phyloP scores from a whole-genome alignment of 2,797 vertebrate genomes.

The Vireo griseus region DNA sequence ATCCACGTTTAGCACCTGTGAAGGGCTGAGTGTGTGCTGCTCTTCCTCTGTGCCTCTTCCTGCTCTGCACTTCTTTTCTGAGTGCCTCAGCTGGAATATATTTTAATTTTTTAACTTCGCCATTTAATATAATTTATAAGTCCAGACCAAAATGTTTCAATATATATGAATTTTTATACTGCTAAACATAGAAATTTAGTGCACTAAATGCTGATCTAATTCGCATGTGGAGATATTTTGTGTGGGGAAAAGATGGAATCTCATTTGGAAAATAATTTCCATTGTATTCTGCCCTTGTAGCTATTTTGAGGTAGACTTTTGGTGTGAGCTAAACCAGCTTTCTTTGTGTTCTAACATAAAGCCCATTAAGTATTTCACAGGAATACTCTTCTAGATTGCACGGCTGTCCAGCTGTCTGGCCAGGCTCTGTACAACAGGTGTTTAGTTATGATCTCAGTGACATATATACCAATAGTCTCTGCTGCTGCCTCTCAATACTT shows the following conservation, averaged over 20 bases:
- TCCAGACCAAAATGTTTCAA: background rate
- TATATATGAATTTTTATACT: background rate
- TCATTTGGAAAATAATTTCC: background rate
- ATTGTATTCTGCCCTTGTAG: background rate
- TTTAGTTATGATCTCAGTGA: background rate
- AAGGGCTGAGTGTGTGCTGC: background rate
- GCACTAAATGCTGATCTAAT: background rate
- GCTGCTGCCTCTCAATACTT: background rate
- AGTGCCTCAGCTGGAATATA: background rate
- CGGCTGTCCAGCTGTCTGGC: background rate
- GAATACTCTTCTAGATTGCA: background rate
- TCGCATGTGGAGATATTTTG: rapidly evolving
- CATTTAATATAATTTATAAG: background rate
- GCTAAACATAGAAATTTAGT: background rate
- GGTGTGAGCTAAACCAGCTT: background rate
- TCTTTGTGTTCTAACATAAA: background rate
- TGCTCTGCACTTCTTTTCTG: background rate
- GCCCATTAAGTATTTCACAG: background rate
- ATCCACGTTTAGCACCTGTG: rapidly evolving
- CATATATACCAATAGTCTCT: background rate
- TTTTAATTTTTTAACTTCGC: background rate
- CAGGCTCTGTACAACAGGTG: constrained; percentile 9
- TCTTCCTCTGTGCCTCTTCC: background rate
- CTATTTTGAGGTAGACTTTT: background rate
- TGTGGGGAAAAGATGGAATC: background rate